Conservation (phyloP, 2,797 vertebrate genomes). For the Helicolenus hilgendorfi region DNA sequence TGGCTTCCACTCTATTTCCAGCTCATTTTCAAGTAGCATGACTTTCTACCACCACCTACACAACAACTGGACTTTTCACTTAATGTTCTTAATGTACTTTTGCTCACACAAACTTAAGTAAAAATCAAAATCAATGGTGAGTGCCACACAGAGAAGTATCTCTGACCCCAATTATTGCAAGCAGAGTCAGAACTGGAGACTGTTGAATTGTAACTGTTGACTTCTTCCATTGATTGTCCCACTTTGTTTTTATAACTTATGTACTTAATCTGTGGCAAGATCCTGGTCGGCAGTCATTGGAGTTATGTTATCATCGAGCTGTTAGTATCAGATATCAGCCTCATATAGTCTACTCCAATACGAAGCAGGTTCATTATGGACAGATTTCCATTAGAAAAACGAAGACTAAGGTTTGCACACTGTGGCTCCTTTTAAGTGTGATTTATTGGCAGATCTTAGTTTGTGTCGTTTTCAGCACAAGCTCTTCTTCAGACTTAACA, state of each 20-base stretch:
- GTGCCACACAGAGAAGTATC: neutral
- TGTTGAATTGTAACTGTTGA: neutral
- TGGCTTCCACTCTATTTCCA: constrained; percentile 41
- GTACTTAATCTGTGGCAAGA: neutral
- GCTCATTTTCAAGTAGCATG: constrained; percentile 28
- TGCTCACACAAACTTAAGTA: neutral
- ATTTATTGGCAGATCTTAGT: neutral
- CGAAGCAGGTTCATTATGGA: neutral
- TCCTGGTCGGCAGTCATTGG: neutral
- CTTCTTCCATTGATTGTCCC: neutral
- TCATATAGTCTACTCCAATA: neutral
- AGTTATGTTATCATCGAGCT: neutral
- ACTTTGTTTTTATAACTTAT: neutral
- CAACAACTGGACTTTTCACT: constrained; percentile 33
- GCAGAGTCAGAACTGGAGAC: neutral
- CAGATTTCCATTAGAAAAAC: neutral
- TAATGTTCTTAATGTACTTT: constrained; percentile 27
- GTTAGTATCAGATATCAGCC: neutral
- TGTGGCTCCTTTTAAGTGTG: no score
- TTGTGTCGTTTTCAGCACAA: accelerated
- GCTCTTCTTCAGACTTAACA: no score
- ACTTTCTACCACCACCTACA: constrained; percentile 53
- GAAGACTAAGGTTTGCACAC: neutral
- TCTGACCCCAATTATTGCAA: constrained; percentile 27
- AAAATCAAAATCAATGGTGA: constrained; percentile 33